Evolutionary conservation across 1,140 invertebrate species (phyloP).

Genomic region (Drosophila ananassae): DNA sequence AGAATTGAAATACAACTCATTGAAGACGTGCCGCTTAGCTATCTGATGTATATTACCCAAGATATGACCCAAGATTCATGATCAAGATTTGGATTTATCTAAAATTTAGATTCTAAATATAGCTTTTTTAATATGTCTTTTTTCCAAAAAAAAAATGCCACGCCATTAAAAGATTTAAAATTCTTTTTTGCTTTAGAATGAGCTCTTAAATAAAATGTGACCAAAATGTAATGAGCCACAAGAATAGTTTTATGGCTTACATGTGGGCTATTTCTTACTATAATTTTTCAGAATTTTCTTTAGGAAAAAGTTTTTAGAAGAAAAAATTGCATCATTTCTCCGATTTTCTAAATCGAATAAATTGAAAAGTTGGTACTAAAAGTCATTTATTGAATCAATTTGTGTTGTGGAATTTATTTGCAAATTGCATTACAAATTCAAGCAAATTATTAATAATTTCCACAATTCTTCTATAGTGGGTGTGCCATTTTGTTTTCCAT

Average conservation of each 20-base stretch:
- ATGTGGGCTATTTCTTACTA: not conserved
- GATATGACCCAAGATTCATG: too few species aligned
- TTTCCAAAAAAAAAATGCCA: too few species aligned
- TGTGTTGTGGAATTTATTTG: not conserved
- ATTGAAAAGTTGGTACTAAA: too few species aligned
- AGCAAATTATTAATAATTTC: not conserved
- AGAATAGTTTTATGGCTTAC: not conserved
- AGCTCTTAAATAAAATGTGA: not conserved
- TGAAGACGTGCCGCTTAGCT: too few species aligned
- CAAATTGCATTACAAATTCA: not conserved
- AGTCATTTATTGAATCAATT: not conserved
- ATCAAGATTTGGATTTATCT: too few species aligned
- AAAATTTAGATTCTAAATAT: too few species aligned
- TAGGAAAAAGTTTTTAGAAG: not conserved
- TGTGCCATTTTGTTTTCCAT: conserved; percentile 22
- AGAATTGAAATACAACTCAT: too few species aligned
- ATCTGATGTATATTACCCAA: too few species aligned
- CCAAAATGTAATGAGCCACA: not conserved
- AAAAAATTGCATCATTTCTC: too few species aligned
- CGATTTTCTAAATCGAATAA: too few species aligned
- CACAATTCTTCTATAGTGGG: conserved; percentile 2
- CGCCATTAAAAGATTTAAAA: not conserved
- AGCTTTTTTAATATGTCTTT: too few species aligned
- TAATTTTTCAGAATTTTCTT: not conserved
- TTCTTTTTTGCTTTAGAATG: not conserved